phyloP scores from a whole-genome alignment of 2,113 vertebrate genomes.

The Addax nasomaculatus region DNA sequence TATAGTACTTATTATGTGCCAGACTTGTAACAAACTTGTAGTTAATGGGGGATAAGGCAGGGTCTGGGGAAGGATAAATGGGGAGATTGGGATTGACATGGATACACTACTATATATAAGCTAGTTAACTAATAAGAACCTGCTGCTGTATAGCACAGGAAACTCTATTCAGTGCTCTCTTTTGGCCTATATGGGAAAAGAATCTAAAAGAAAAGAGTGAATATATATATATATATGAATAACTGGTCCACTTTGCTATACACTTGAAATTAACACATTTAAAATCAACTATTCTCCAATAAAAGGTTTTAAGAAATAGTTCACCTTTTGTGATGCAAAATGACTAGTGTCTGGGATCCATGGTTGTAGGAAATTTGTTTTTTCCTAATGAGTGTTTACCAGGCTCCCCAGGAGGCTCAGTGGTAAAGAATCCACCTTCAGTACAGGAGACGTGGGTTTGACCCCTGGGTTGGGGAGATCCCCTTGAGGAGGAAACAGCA shows the following conservation, averaged over 20 bases:
- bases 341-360: background rate
- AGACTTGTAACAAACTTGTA: background rate
- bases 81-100: background rate
- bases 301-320: background rate
- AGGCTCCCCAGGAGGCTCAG: background rate
- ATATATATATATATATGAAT: background rate
- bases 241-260: background rate
- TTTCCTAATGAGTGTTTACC: background rate
- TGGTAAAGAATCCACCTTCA: background rate
- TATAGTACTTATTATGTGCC: background rate
- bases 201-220: background rate
- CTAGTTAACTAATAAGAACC: background rate
- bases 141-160: background rate
- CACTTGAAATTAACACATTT: background rate
- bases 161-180: background rate
- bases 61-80: rapidly evolving
- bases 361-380: background rate
- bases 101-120: background rate
- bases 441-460: background rate
- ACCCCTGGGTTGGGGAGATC: background rate
- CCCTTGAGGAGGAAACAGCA: background rate
- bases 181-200: background rate
- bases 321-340: background rate
- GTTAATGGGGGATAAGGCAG: background rate
- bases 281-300: background rate